A percentile compares a stretch with the other conserved stretches of the same genome.
phyloP scores from a whole-genome alignment of 1,140 invertebrate species.

The Mylabris phalerata region DNA sequence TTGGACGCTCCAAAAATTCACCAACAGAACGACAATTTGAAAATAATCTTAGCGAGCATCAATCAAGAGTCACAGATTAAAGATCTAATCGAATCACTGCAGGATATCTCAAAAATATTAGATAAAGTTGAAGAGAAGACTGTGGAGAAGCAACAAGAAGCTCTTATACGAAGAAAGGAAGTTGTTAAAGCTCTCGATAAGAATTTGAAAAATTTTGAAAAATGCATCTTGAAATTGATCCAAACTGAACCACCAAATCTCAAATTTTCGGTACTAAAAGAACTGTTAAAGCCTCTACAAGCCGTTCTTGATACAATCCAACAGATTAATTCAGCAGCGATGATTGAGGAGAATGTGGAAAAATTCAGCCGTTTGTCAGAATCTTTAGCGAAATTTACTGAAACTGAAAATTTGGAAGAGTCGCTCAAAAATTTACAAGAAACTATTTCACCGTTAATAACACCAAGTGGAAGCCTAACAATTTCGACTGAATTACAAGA shows the following conservation, averaged over 20 bases:
- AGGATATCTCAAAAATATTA: constrained; percentile 44
- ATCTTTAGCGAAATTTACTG: constrained; percentile 21
- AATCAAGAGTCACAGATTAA: constrained; percentile 39
- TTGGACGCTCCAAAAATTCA: constrained; percentile 8
- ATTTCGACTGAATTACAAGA: constrained; percentile 22
- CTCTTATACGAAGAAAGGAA: constrained; percentile 35
- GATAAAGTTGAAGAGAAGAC: constrained; percentile 41
- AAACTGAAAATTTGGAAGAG: constrained; percentile 24
- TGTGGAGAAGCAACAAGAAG: constrained; percentile 16
- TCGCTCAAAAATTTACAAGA: constrained; percentile 25
- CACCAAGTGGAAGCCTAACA: constrained; percentile 4
- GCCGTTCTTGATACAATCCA: constrained; percentile 22
- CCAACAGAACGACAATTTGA: constrained; percentile 22
- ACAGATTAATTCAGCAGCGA: constrained; percentile 1
- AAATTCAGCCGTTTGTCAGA: constrained; percentile 25
- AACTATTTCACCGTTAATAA: constrained; percentile 16
- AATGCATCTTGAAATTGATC: constrained; percentile 4
- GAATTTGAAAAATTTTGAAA: constrained; percentile 22
- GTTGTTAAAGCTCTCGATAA: constrained; percentile 14
- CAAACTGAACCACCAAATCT: not conserved
- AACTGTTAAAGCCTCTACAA: constrained; percentile 29
- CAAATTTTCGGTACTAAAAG: constrained; percentile 14
- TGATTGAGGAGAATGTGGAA: constrained; percentile 20
- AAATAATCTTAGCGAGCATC: constrained; percentile 32
- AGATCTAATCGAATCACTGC: constrained; percentile 41